Evolutionary conservation across 2,888 invertebrate genomes (phyloP), one percentile per base, ranked within the genome.

Genomic region (Sisyra nigra): DNA sequence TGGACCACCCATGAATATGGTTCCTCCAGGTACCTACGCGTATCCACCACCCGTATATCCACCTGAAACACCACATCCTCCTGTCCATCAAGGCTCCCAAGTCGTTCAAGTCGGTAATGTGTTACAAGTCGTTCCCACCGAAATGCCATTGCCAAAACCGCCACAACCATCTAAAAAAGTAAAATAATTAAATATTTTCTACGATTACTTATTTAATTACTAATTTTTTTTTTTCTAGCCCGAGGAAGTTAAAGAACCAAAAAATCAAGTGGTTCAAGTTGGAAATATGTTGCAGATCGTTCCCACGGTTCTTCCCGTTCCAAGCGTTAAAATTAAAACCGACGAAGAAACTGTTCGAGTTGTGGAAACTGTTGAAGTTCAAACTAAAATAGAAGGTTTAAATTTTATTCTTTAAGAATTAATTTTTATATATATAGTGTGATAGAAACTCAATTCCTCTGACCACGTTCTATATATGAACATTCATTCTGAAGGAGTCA

Each of bases 211-310:
- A 24, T 24, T 24, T 24, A 5, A 24, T 34, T 39, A 41, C 32
- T 13, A 42, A 37, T 29, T 10, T 45, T 40, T 42, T 43, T 47
- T 41, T 46, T 49, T 44, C 15, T 40, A n/a, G 17, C 8, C n/a
- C 15, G 8, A 36, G 14, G 40, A 40, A 32, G 14, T 2, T 9
- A 32, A 11, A 10, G 38, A 32, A 32, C 40, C 49, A 44, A 53
- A 55, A 24, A 24, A 24, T 24, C 24, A 24, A 48, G 54, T 62
- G 15, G 48, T 65, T 10, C 61, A 73, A 65, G 68, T 74, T 31
- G 74, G 74, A 13, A 74, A 74, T 50, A 67, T 72, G 48, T 56
- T 74, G 30, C 71, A 74, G 58, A 72, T 74, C 6, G 68, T 73
- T 3, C 74, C 73, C 2, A 65, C 62, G 15, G 54, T 61, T 13